Conservation (phyloP, 2,888 invertebrate species). For the Pherbina coryleti region DNA sequence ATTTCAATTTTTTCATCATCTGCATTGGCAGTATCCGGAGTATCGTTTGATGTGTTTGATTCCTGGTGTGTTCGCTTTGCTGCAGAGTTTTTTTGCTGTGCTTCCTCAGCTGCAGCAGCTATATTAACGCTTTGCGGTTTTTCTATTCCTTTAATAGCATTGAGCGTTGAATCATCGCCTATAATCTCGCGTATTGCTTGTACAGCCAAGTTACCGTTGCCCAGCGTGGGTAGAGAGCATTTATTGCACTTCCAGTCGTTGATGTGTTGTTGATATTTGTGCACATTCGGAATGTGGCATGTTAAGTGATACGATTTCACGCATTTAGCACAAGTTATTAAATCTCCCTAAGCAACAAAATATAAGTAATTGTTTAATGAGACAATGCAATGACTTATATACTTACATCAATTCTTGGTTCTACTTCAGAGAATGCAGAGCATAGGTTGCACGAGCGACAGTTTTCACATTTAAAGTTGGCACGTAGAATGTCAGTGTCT, state of each 20-base stretch:
- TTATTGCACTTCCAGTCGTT: constrained; percentile 81
- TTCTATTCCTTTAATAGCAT: not conserved
- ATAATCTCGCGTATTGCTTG: constrained; percentile 52
- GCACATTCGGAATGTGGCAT: constrained; percentile 82
- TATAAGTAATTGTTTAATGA: too few relatives aligned
- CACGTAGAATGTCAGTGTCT: constrained; percentile 56
- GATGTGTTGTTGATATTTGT: constrained; percentile 70
- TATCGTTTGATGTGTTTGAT: not conserved
- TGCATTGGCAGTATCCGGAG: constrained; percentile 7
- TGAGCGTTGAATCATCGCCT: constrained; percentile 43
- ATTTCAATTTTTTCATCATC: constrained; percentile 4
- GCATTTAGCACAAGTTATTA: constrained; percentile 86
- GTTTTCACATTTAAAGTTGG: constrained; percentile 86
- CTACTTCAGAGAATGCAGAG: constrained; percentile 75
- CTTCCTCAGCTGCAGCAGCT: constrained; percentile 41
- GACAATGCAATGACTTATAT: not conserved
- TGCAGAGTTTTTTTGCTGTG: constrained; percentile 28
- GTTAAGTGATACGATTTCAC: constrained; percentile 86
- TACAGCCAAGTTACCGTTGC: constrained; percentile 48
- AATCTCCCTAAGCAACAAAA: constrained; percentile 33
- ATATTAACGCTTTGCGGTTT: constrained; percentile 39
- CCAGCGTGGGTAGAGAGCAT: constrained; percentile 68
- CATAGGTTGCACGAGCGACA: constrained; percentile 84
- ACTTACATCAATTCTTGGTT: constrained; percentile 81
- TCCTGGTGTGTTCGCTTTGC: constrained; percentile 15